Conservation (phyloP, 1,140 invertebrate genomes). For the Papilio polyxenes region DNA sequence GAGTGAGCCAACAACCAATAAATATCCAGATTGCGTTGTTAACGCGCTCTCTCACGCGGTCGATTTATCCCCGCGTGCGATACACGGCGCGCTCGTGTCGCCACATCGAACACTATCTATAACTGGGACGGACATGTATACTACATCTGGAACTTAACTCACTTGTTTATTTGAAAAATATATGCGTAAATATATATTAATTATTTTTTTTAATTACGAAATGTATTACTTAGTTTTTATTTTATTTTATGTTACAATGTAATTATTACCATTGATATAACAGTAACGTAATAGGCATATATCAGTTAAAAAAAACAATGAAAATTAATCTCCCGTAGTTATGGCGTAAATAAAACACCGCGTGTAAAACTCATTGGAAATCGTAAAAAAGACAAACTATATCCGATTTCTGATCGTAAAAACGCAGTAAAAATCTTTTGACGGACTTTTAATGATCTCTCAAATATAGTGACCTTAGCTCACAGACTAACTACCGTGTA, state of each 20-base stretch:
- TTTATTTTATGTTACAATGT: not conserved
- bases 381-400: slow-evolving; percentile 58
- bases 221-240: not conserved
- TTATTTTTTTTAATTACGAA: not conserved
- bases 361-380: slow-evolving; percentile 49
- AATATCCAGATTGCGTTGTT: slow-evolving; percentile 40
- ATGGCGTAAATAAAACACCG: slow-evolving; percentile 44
- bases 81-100: slow-evolving; percentile 36
- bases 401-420: slow-evolving; percentile 66
- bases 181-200: too few species aligned
- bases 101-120: not conserved
- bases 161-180: not conserved
- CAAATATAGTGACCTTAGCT: slow-evolving; percentile 44
- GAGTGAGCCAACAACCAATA: slow-evolving; percentile 48
- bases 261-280: not conserved
- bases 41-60: slow-evolving; percentile 38
- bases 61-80: slow-evolving; percentile 39
- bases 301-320: slow-evolving; percentile 43
- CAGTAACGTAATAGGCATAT: slow-evolving; percentile 31
- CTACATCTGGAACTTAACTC: not conserved
- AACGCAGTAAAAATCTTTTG: slow-evolving; percentile 55
- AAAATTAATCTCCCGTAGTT: slow-evolving; percentile 50
- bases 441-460: slow-evolving; percentile 50
- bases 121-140: slow-evolving; percentile 10
- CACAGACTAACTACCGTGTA: slow-evolving; percentile 5